Conservation (phyloP, 2,888 invertebrate genomes). For the Rhimphoctona megacephalus region DNA sequence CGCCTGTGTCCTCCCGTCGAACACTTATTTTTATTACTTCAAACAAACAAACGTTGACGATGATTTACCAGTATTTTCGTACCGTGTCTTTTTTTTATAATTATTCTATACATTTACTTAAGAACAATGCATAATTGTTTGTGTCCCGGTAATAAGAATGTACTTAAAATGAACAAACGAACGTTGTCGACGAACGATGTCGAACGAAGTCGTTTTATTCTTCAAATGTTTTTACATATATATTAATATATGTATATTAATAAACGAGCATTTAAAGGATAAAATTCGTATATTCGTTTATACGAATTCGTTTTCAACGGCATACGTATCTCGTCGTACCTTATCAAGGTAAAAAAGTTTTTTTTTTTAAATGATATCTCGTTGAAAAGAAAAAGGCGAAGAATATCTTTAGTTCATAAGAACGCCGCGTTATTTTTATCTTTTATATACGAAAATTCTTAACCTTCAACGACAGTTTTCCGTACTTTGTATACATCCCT, state of each 20-base stretch:
- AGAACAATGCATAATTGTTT: slow-evolving; percentile 80
- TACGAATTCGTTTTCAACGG: slow-evolving; percentile 39
- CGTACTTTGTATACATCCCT: slow-evolving; percentile 65
- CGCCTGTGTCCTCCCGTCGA: slow-evolving; percentile 48
- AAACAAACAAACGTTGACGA: slow-evolving; percentile 73
- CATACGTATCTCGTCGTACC: slow-evolving; percentile 59
- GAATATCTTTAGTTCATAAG: slow-evolving; percentile 23
- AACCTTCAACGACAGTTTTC: slow-evolving; percentile 58
- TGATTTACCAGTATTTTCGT: slow-evolving; percentile 83
- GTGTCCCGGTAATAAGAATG: slow-evolving; percentile 82
- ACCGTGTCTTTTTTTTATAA: slow-evolving; percentile 71
- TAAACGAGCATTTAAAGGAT: neutral
- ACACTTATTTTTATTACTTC: slow-evolving; percentile 53
- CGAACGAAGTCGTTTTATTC: slow-evolving; percentile 56
- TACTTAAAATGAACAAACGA: slow-evolving; percentile 81
- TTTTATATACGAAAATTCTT: slow-evolving; percentile 46
- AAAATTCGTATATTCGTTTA: neutral
- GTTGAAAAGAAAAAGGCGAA: slow-evolving; percentile 20
- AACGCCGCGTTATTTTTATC: slow-evolving; percentile 48
- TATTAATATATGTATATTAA: neutral
- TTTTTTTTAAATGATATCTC: slow-evolving; percentile 28
- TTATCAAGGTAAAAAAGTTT: slow-evolving; percentile 59
- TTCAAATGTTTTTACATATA: slow-evolving; percentile 62
- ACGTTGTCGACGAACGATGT: slow-evolving; percentile 31
- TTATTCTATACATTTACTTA: slow-evolving; percentile 77